These are phyloP conservation scores for Lytechinus pictus DNA, from an alignment of 35 echinoderm and acorn worm species.

Conservation along the genomic window DNA sequence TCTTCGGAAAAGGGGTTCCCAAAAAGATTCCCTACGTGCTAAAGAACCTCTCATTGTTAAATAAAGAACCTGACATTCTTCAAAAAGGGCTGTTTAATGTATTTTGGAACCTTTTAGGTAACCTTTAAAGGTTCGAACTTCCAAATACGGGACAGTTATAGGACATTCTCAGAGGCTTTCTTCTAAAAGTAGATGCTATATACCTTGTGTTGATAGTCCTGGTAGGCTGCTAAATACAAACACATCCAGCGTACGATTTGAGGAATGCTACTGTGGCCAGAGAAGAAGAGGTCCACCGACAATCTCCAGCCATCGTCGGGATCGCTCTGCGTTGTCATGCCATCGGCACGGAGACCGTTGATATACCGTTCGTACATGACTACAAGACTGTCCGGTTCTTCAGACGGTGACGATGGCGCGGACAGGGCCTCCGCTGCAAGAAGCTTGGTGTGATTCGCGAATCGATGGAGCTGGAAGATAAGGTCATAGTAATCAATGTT, in stretches of 20 bases:
- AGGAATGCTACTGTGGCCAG: not conserved
- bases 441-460: not conserved
- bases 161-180: too few species aligned
- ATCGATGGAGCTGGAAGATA: not conserved
- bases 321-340: not conserved
- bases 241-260: not conserved
- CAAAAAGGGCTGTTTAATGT: too few species aligned
- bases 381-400: not conserved
- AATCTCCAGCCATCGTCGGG: not conserved
- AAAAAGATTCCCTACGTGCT: too few species aligned
- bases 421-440: not conserved
- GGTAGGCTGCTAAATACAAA: not conserved
- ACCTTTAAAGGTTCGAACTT: too few species aligned
- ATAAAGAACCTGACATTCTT: too few species aligned
- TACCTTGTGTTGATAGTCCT: not conserved
- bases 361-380: not conserved
- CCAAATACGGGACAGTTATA: too few species aligned
- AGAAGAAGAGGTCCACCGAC: not conserved
- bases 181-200: too few species aligned
- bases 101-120: too few species aligned
- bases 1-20: too few species aligned
- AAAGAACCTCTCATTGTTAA: too few species aligned
- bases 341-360: not conserved
- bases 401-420: not conserved
- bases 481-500: too few species aligned